A percentile compares a stretch with the other conserved stretches of the same genome.
Evolutionary conservation across 2,113 vertebrate species (phyloP).

Genomic region (Dipodomys stephensi): DNA sequence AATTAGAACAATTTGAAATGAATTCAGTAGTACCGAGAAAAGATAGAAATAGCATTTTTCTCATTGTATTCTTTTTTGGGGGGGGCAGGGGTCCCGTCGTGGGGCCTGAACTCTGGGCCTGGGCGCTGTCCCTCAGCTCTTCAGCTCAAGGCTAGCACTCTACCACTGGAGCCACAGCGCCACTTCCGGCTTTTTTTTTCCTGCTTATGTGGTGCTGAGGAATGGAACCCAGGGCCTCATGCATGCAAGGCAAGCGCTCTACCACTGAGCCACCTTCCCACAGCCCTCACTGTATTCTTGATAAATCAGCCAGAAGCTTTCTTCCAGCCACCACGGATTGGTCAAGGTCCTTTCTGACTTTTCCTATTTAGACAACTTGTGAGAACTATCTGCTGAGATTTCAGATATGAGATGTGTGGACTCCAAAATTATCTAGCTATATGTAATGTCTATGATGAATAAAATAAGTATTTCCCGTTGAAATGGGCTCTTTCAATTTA

Average conservation of each 20-base stretch:
- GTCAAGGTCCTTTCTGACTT: not conserved
- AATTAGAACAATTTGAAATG: not conserved
- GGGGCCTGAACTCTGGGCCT: no score
- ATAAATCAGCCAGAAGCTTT: not conserved
- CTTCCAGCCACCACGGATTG: not conserved
- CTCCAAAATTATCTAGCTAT: not conserved
- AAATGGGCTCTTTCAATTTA: not conserved
- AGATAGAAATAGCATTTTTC: not conserved
- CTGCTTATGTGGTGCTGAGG: no score
- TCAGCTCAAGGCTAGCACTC: no score
- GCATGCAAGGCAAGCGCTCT: no score
- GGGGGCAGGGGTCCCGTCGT: no score
- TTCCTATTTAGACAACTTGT: not conserved
- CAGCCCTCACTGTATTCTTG: not conserved
- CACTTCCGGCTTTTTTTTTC: no score
- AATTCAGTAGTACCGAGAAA: constrained; percentile 13
- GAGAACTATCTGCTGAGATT: not conserved
- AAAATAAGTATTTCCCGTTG: constrained; percentile 29
- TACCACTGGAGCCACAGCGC: no score
- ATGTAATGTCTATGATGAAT: not conserved
- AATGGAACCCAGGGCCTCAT: no score
- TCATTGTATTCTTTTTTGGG: not conserved
- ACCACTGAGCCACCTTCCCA: no score
- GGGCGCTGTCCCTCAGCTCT: no score
- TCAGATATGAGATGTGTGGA: not conserved